Conservation (phyloP, 2,888 invertebrate species). For the Dorcus hopei region DNA sequence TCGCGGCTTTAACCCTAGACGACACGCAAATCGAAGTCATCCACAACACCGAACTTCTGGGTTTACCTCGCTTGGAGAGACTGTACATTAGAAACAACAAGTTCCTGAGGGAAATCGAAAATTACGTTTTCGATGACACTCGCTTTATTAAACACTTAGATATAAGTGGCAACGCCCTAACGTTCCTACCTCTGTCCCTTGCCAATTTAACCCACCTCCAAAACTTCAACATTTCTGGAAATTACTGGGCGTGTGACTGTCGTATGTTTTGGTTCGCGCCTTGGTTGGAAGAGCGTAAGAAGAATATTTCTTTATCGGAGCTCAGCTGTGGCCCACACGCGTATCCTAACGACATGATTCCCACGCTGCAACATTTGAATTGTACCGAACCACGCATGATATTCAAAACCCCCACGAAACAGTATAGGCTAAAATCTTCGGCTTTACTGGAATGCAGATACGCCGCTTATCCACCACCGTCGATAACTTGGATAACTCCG, state of each 20-base stretch:
- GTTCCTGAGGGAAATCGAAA: slow-evolving; percentile 60
- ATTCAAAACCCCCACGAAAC: slow-evolving; percentile 59
- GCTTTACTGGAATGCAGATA: slow-evolving; percentile 76
- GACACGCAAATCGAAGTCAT: slow-evolving; percentile 65
- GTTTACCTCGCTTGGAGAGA: slow-evolving; percentile 57
- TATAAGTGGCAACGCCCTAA: slow-evolving; percentile 67
- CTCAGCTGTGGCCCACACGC: slow-evolving; percentile 63
- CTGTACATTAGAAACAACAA: slow-evolving; percentile 63
- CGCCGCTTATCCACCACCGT: slow-evolving; percentile 72
- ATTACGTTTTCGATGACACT: slow-evolving; percentile 61
- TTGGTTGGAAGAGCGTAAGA: slow-evolving; percentile 58
- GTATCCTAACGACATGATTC: slow-evolving; percentile 68
- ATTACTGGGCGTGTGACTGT: slow-evolving; percentile 85
- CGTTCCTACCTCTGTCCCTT: slow-evolving; percentile 68
- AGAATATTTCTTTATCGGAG: slow-evolving; percentile 52
- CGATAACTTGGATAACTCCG: slow-evolving; percentile 84
- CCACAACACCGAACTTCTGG: slow-evolving; percentile 63
- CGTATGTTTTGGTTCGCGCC: slow-evolving; percentile 74
- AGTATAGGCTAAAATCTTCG: slow-evolving; percentile 62
- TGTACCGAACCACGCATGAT: slow-evolving; percentile 66
- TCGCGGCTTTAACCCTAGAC: slow-evolving; percentile 62
- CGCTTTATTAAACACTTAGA: slow-evolving; percentile 61
- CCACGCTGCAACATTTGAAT: slow-evolving; percentile 66
- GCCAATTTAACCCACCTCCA: slow-evolving; percentile 61
- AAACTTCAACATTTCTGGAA: slow-evolving; percentile 66